These are phyloP conservation scores for Unio pictorum DNA, from an alignment of 2,888 invertebrate species.

Conservation along the genomic window DNA sequence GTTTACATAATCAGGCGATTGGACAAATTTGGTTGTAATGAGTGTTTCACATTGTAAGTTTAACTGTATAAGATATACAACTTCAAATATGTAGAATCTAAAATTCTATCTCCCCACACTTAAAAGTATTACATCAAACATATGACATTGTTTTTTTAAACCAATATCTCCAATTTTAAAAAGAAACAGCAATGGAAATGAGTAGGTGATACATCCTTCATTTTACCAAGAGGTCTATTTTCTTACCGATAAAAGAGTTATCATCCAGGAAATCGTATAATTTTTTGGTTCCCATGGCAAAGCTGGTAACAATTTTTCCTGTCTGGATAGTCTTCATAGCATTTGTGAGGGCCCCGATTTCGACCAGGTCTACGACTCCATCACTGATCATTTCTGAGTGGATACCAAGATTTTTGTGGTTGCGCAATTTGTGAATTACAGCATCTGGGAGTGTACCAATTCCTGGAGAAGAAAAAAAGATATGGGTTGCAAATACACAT, in stretches of 20 bases:
- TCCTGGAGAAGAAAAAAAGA: conserved; percentile 74
- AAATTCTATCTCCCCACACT: too few species aligned
- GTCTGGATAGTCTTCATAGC: conserved; percentile 85
- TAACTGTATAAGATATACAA: too few species aligned
- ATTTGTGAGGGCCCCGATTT: conserved; percentile 90
- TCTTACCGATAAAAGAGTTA: conserved; percentile 90
- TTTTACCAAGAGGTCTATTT: neutral
- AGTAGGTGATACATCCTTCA: too few species aligned
- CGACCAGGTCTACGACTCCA: conserved; percentile 90
- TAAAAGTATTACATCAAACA: too few species aligned
- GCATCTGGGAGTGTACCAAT: conserved; percentile 97
- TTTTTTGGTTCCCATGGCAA: conserved; percentile 89
- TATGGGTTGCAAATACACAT: neutral
- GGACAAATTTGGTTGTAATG: too few species aligned
- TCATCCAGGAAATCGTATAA: conserved; percentile 94
- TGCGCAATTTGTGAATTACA: conserved; percentile 83
- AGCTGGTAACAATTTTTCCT: conserved; percentile 93
- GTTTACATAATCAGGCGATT: too few species aligned
- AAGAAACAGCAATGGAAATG: too few species aligned
- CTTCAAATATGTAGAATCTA: too few species aligned
- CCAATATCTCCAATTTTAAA: too few species aligned
- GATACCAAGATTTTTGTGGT: conserved; percentile 94
- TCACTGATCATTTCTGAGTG: conserved; percentile 98
- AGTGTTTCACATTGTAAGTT: too few species aligned
- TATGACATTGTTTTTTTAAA: too few species aligned